Conservation (phyloP, 2,797 vertebrate species). For the Malacoraja senta region DNA sequence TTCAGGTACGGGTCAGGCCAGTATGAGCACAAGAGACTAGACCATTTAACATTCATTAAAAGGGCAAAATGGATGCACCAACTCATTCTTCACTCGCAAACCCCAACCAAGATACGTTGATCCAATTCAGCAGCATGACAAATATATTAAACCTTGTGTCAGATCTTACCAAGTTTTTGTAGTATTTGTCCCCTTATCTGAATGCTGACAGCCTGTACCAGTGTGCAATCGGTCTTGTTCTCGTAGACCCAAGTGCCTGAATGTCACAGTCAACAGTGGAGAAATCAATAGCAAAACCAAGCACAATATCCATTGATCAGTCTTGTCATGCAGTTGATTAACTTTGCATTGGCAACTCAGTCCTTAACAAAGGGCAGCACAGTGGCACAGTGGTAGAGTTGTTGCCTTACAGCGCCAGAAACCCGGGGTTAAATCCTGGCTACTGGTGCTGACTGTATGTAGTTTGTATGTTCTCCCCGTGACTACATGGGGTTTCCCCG, state of each 20-base stretch:
- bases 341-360: not conserved
- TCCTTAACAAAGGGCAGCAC: not conserved
- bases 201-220: constrained; percentile 83
- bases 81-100: not conserved
- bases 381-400: too few relatives aligned
- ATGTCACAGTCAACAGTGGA: not conserved
- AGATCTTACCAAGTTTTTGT: constrained; percentile 76
- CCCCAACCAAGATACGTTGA: not conserved
- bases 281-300: not conserved
- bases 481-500: too few relatives aligned
- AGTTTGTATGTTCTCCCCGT: too few relatives aligned
- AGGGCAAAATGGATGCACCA: not conserved
- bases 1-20: not conserved
- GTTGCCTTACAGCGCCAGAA: too few relatives aligned
- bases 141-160: not conserved
- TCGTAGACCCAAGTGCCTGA: constrained; percentile 78
- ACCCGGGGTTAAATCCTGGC: too few relatives aligned
- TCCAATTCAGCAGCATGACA: not conserved
- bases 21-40: not conserved
- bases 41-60: not conserved
- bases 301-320: not conserved
- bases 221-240: constrained; percentile 65
- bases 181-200: constrained; percentile 87
- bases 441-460: too few relatives aligned
- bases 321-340: not conserved